These are phyloP conservation scores for Harpalus rufipes DNA, from an alignment of 2,888 invertebrate genomes.

Conservation along the genomic window DNA sequence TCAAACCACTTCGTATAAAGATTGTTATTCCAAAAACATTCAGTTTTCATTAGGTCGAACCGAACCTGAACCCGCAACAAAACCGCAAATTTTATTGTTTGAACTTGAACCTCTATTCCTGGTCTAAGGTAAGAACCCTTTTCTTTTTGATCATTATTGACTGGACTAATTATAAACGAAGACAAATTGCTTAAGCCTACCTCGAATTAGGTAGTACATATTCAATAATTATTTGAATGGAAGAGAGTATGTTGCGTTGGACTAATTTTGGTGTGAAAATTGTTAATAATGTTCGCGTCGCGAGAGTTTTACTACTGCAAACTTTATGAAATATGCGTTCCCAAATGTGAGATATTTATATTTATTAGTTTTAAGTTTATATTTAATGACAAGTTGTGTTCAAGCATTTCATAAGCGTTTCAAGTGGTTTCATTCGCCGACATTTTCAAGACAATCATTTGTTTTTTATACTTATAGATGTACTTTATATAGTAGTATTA, in stretches of 20 bases:
- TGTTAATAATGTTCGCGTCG: constrained; percentile 49
- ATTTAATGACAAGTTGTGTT: constrained; percentile 65
- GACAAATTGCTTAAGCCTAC: constrained; percentile 33
- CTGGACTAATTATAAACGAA: neutral
- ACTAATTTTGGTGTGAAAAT: constrained; percentile 54
- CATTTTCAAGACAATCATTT: constrained; percentile 66
- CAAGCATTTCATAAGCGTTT: constrained; percentile 63
- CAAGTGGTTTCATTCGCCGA: constrained; percentile 65
- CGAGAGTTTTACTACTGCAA: constrained; percentile 43
- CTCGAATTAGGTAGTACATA: constrained; percentile 23
- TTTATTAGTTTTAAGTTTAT: constrained; percentile 64
- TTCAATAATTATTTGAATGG: neutral
- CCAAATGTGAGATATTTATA: constrained; percentile 66
- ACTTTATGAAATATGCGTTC: constrained; percentile 62
- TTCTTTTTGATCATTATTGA: too few species aligned
- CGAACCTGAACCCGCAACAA: too few species aligned
- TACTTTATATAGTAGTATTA: constrained; percentile 67
- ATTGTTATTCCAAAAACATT: too few species aligned
- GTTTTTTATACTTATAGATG: constrained; percentile 66
- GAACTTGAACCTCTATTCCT: too few species aligned
- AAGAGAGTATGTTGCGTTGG: constrained; percentile 10
- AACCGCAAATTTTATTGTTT: too few species aligned
- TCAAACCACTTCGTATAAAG: too few species aligned
- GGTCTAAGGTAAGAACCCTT: too few species aligned
- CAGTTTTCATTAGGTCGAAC: too few species aligned